These are phyloP conservation scores for Drosophila eugracilis DNA, from an alignment of 1,140 invertebrate species.

Conservation along the genomic window DNA sequence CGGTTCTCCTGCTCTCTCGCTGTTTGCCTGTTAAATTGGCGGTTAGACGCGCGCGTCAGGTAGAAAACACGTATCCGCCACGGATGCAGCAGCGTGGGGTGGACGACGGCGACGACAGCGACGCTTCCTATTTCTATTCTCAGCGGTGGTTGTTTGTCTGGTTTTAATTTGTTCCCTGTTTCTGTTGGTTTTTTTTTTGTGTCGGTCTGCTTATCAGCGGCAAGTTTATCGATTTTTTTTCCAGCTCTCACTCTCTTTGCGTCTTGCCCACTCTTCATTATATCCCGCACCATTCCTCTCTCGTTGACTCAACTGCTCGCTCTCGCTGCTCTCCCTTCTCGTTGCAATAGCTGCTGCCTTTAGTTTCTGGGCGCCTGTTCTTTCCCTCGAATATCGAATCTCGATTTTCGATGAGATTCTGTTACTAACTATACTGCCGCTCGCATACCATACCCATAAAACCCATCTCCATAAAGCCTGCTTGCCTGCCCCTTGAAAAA, in stretches of 20 bases:
- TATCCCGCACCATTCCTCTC: neutral
- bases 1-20: conserved; percentile 54
- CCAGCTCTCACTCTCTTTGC: conserved; percentile 3
- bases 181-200: conserved; percentile 6
- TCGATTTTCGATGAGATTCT: conserved; percentile 84
- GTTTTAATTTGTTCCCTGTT: conserved; percentile 24
- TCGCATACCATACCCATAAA: conserved; percentile 25
- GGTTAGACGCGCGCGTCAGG: conserved; percentile 84
- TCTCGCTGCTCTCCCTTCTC: conserved; percentile 5
- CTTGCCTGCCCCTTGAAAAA: conserved; percentile 37
- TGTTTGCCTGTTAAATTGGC: conserved; percentile 84
- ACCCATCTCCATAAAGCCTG: conserved; percentile 28
- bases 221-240: conserved; percentile 71
- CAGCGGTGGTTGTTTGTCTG: conserved; percentile 45
- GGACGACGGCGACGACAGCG: conserved; percentile 10
- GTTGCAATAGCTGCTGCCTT: conserved; percentile 9
- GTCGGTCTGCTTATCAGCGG: conserved; percentile 37
- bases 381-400: conserved; percentile 85
- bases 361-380: conserved; percentile 78
- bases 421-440: conserved; percentile 50
- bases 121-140: conserved; percentile 42
- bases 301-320: neutral
- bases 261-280: conserved; percentile 9
- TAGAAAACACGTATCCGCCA: conserved; percentile 46
- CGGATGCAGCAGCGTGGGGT: conserved; percentile 20